Base-by-base conservation (phyloP, 1,140 invertebrate genomes). In the Lepidotrigona ventralis region DNA sequence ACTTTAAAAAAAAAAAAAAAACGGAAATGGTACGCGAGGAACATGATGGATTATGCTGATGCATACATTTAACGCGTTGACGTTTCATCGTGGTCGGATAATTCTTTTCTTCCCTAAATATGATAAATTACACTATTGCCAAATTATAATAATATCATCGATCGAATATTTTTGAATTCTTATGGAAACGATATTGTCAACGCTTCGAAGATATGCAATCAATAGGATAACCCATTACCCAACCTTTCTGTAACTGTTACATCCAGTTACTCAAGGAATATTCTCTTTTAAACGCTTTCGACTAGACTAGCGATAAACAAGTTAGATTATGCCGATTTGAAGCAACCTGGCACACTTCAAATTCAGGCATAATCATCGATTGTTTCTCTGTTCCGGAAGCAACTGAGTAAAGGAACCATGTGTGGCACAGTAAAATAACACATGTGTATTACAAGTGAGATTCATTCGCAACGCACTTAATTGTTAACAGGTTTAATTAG, bases 291-390 rank as follows among this genome's bases (percentile, higher is more conserved):
- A 73, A 66, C 79, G 15, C 23, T 79, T 51, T 84, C 51, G 86
- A 87, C 86, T 88, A 81, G 85, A 87, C 51, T 86, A 56, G 53
- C 51, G 60, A 80, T 39, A 29, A 66, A 33, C 21, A 46, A 60
- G 2, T n/a, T 19, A 12, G 29, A 81, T 26, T 60, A 46, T 51
- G 46, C 56, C 73, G 33, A 74, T 33, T 77, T 26, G 19, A 54
- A 68, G n/a, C 46, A 29, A 63, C 75, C 81, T 70, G 46, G 56
- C 66, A 56, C 33, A 58, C 53, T 39, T 63, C 71, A 12, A 66
- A 77, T 69, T 23, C 56, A 29, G 23, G 58, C 26, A 51, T 21
- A 54, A 78, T 21, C 64, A 78, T 21, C 64, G 29, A 5, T 15
- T 14, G 15, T 56, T 23, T 74, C 15, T 63, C 63, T n/a, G 26